Percentiles rank a stretch among this genome's conserved stretches.
phyloP scores from a whole-genome alignment of 2,888 invertebrate species.

The Tetranychus truncatus region DNA sequence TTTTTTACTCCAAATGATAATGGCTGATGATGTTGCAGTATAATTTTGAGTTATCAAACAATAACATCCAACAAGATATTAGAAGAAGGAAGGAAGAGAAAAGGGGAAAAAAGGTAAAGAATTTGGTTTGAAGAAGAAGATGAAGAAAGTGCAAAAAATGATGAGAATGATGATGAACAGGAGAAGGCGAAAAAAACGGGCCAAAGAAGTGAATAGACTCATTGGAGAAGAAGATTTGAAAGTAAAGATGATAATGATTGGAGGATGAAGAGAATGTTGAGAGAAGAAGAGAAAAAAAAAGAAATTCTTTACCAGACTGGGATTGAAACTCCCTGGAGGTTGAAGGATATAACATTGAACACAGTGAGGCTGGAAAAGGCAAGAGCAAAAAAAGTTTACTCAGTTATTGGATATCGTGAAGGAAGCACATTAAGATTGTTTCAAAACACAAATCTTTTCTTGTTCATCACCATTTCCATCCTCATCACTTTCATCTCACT shows the following conservation, averaged over 20 bases:
- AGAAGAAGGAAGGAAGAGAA: not conserved
- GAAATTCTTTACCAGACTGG: not conserved
- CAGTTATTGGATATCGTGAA: too few species aligned
- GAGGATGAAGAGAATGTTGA: not conserved
- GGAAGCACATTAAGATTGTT: too few species aligned
- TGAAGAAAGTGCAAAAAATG: not conserved
- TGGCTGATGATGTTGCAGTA: not conserved
- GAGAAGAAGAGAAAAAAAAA: not conserved
- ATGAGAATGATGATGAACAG: not conserved
- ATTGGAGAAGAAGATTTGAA: not conserved
- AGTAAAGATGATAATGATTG: not conserved
- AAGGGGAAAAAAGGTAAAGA: not conserved
- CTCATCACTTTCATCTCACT: too few species aligned
- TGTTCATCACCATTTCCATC: too few species aligned
- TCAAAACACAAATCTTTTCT: too few species aligned
- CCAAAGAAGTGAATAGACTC: too few species aligned
- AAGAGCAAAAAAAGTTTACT: too few species aligned
- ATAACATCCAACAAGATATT: not conserved
- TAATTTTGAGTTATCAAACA: not conserved
- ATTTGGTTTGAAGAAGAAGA: not conserved
- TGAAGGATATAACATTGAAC: not conserved
- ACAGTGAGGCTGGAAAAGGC: not conserved
- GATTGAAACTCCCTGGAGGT: conserved; percentile 1
- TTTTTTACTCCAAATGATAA: not conserved
- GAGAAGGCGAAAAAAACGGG: not conserved